Evolutionary conservation across 2,797 vertebrate species (phyloP).

Genomic region (Craterocephalus amniculus): DNA sequence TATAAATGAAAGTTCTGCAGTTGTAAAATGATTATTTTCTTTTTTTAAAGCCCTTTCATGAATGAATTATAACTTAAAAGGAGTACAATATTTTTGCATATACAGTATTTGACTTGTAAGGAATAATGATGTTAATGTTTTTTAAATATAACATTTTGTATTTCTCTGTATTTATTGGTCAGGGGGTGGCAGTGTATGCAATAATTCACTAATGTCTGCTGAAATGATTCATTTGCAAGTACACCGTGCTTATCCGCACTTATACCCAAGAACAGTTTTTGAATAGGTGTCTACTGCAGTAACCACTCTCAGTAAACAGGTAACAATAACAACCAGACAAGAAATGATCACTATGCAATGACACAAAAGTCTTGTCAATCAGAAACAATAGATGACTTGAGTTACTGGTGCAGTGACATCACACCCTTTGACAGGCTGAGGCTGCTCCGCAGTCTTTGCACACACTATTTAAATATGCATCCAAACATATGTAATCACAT

Average conservation of each 20-base stretch:
- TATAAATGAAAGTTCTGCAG: background rate
- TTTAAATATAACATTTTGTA: background rate
- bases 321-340: background rate
- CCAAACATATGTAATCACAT: constrained; percentile 33
- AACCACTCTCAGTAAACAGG: background rate
- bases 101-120: background rate
- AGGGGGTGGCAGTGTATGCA: background rate
- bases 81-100: background rate
- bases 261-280: background rate
- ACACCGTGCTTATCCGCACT: background rate
- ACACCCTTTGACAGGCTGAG: background rate
- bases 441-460: constrained; percentile 6
- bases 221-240: background rate
- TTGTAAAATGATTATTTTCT: background rate
- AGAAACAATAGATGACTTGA: background rate
- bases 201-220: background rate
- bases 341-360: background rate
- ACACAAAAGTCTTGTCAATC: background rate
- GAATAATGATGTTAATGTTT: background rate
- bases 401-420: background rate
- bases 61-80: background rate
- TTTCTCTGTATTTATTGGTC: background rate
- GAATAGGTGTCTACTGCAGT: background rate
- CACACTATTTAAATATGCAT: constrained; percentile 29
- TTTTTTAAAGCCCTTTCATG: too few species aligned